Percentiles rank a stretch among this genome's conserved stretches.
Conservation (phyloP, 2,797 vertebrate genomes). For the Pitangus sulphuratus region DNA sequence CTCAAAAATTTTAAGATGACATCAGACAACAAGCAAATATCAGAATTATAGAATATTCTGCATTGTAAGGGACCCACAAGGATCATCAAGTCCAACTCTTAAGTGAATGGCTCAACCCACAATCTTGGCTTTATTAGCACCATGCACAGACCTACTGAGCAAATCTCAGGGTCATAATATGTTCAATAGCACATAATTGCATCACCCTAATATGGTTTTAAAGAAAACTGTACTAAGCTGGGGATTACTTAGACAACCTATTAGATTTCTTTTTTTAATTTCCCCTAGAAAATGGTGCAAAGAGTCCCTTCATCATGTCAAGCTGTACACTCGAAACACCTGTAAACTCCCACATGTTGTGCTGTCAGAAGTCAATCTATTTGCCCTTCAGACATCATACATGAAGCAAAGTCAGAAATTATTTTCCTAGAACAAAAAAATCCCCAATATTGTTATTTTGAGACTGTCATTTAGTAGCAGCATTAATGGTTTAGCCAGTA, state of each 20-base stretch:
- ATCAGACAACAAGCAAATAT: background rate
- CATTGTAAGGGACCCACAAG: background rate
- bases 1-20: background rate
- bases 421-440: background rate
- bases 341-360: background rate
- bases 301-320: background rate
- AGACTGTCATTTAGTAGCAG: background rate
- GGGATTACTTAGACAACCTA: background rate
- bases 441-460: background rate
- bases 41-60: background rate
- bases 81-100: background rate
- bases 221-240: background rate
- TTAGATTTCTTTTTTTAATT: background rate
- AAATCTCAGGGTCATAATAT: background rate
- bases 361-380: background rate
- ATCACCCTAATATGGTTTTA: background rate
- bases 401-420: background rate
- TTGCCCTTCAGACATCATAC: background rate
- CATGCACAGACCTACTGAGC: background rate
- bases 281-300: background rate
- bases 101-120: background rate
- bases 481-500: background rate
- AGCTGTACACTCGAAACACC: rapidly evolving
- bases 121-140: background rate
- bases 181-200: background rate